phyloP scores from a whole-genome alignment of 2,888 invertebrate genomes.

The Scaptomyza reducta region DNA sequence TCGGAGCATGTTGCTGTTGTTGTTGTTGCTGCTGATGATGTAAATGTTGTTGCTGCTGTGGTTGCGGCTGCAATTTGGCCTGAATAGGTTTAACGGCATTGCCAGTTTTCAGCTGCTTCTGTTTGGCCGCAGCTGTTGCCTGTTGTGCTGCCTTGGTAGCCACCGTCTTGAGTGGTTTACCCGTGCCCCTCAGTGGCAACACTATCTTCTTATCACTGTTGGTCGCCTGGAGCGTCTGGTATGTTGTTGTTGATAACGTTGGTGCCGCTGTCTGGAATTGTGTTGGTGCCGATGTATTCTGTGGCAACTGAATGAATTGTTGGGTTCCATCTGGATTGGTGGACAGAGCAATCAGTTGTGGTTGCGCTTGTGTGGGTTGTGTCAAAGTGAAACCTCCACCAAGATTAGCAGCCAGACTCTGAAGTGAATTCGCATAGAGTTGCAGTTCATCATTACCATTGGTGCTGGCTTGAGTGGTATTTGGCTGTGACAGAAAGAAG shows the following conservation, averaged over 20 bases:
- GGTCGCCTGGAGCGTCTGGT: constrained; percentile 77
- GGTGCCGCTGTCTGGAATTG: constrained; percentile 50
- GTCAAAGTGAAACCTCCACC: constrained; percentile 79
- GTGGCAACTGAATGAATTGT: constrained; percentile 79
- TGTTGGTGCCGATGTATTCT: constrained; percentile 29
- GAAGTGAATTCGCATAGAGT: constrained; percentile 78
- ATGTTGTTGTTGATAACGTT: constrained; percentile 58
- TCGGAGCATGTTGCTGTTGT: constrained; percentile 56
- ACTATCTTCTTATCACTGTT: constrained; percentile 80
- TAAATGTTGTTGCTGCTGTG: constrained; percentile 50
- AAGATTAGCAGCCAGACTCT: constrained; percentile 78
- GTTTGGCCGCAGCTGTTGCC: constrained; percentile 71
- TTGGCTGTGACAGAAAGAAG: constrained; percentile 77
- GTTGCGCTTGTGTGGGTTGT: constrained; percentile 67
- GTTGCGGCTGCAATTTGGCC: constrained; percentile 70
- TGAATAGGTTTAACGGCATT: constrained; percentile 78
- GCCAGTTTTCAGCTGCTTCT: constrained; percentile 70
- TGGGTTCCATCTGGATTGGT: constrained; percentile 79
- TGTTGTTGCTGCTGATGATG: constrained; percentile 50
- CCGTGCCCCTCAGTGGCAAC: constrained; percentile 64
- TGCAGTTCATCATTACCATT: constrained; percentile 72
- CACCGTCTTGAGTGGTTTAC: constrained; percentile 76
- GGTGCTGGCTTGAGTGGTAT: constrained; percentile 33
- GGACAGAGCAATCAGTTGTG: constrained; percentile 78
- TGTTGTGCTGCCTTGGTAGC: constrained; percentile 78